Base-by-base conservation (phyloP, 2,797 vertebrate species). In the Megalops cyprinoides region DNA sequence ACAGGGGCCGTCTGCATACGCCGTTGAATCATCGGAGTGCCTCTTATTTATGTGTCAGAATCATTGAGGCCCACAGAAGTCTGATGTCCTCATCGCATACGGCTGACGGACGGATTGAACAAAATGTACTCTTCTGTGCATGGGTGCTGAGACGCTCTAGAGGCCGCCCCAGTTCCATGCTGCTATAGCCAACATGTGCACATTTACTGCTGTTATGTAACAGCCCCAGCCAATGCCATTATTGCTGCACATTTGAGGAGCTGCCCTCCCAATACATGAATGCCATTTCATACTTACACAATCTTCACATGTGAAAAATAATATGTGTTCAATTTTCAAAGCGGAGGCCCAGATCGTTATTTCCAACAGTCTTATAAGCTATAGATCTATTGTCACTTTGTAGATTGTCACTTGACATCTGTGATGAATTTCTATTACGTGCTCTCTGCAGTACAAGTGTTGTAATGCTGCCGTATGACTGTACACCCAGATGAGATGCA, bases 121-220 rank as follows among this genome's bases (percentile, higher is more conserved):
- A 28, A 10, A 62, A 31, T 31, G 8, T 12, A 28, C 58, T 4
- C 55, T 56, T 25, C 25, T 62, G 9, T 31, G 28, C 15, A 25
- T 3, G 51, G 58, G 56, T 62, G 28, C 25, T 12, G 9, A 31
- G 31, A 12, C 25, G 10, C 4, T 62, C 31, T 7, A 18, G 12
- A 34, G 60, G 15, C 28, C 4, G 31, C 37, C 58, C 73, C 25
- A 39, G 51, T 74, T 80, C 25, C 53, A 37, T 51, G 48, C 4
- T 31, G 1, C 12, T 15, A 5, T 69, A 20, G 12, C 25, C n/a
- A 4, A 44, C 37, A 25, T 39, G n/a, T 28, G 31, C 23, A 44
- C 55, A 37, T 10, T 15, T 60, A 53, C 23, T 49, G 14, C 85
- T 85, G 81, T 92, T 89, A 90, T 86, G 84, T 89, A 91, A 92